phyloP scores from a whole-genome alignment of 2,797 vertebrate species.

The Cottoperca gobio region DNA sequence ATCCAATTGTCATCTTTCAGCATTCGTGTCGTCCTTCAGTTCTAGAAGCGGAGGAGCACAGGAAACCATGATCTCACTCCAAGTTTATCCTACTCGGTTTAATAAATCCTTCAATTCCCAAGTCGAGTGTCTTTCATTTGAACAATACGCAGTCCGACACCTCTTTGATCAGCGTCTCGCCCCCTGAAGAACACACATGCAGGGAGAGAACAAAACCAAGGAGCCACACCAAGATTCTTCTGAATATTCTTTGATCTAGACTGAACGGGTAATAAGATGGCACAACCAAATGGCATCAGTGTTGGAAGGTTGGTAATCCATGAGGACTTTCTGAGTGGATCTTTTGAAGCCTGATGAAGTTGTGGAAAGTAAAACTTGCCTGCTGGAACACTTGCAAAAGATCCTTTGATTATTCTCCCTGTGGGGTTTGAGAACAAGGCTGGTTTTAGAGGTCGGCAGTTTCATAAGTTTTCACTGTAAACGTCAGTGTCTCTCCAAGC shows the following conservation, averaged over 20 bases:
- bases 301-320: conserved; percentile 5
- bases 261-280: conserved; percentile 53
- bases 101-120: conserved; percentile 59
- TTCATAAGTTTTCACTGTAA: conserved; percentile 6
- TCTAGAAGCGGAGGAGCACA: conserved; percentile 29
- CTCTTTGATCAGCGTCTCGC: conserved; percentile 55
- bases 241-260: conserved; percentile 62
- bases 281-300: neutral
- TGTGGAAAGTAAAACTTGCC: neutral
- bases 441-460: too few species aligned
- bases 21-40: conserved; percentile 59
- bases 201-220: conserved; percentile 25
- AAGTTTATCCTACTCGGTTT: conserved; percentile 24
- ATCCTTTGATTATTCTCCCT: conserved; percentile 14
- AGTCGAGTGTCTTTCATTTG: conserved; percentile 46
- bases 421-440: conserved; percentile 6
- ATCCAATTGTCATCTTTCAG: conserved; percentile 38
- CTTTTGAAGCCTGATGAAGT: conserved; percentile 5
- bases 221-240: conserved; percentile 58
- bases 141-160: conserved; percentile 42
- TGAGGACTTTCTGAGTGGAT: conserved; percentile 6
- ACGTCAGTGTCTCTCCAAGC: neutral
- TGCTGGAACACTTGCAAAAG: conserved; percentile 2
- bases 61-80: neutral
- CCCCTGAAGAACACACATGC: neutral